Percentiles rank a stretch among this genome's conserved stretches.
These are phyloP conservation scores for Rhabdomys dilectus DNA, from an alignment of 2,113 vertebrate genomes.

Conservation along the genomic window DNA sequence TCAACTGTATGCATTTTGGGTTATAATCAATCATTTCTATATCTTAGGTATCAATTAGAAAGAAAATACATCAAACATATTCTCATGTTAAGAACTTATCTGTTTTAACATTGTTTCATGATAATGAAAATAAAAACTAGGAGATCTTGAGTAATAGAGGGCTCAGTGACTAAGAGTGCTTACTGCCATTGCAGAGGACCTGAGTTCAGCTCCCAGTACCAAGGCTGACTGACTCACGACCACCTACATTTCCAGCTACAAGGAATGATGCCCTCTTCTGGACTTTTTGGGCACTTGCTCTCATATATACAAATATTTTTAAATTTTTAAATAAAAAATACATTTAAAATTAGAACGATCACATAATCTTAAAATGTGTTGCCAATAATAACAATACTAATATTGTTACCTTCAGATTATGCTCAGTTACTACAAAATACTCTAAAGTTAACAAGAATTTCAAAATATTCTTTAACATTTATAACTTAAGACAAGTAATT, in stretches of 20 bases:
- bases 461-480: constrained; percentile 43
- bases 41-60: constrained; percentile 37
- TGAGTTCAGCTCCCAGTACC: neutral
- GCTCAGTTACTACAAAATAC: constrained; percentile 34
- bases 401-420: constrained; percentile 27
- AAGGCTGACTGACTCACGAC: neutral
- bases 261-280: neutral
- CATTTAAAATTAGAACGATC: constrained; percentile 42
- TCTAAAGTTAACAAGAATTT: constrained; percentile 48
- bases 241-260: neutral
- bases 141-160: neutral
- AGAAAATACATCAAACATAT: constrained; percentile 39
- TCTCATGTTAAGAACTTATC: constrained; percentile 48
- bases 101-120: constrained; percentile 59
- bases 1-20: neutral
- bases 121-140: constrained; percentile 52
- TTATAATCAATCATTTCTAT: constrained; percentile 34
- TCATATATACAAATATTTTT: neutral
- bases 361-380: constrained; percentile 7
- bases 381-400: constrained; percentile 25
- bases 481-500: constrained; percentile 81
- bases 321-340: neutral
- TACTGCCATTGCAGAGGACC: neutral
- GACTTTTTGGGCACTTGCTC: neutral
- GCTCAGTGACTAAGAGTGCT: neutral